Conservation (phyloP, 2,113 vertebrate genomes). For the Cnemophilus loriae region DNA sequence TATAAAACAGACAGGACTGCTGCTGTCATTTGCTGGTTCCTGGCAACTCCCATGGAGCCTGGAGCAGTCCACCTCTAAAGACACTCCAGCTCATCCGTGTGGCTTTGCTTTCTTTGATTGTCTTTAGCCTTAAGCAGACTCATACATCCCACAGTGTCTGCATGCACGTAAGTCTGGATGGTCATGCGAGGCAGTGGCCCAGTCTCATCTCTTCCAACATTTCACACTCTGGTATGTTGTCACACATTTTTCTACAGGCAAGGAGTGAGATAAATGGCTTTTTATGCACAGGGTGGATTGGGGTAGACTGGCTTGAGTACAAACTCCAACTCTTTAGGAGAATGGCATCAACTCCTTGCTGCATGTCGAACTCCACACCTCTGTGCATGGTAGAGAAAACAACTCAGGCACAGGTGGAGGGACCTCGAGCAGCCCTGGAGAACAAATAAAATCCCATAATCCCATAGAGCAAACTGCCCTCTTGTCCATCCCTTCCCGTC, state of each 20-base stretch:
- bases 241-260: neutral
- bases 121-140: neutral
- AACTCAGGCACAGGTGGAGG: neutral
- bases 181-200: neutral
- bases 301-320: neutral
- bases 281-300: neutral
- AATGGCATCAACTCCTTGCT: neutral
- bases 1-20: neutral
- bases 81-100: neutral
- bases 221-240: neutral
- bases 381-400: neutral
- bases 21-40: neutral
- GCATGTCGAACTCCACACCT: neutral
- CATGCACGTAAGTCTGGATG: accelerated
- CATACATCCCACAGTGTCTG: neutral
- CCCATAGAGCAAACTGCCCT: neutral
- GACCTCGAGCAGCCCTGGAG: accelerated
- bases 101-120: neutral
- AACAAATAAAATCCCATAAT: neutral
- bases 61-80: neutral
- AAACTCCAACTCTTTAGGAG: neutral
- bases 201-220: neutral
- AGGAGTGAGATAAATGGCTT: neutral
- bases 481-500: neutral
- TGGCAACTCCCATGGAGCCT: neutral